Percentiles rank a stretch among this genome's conserved stretches.
phyloP scores from a whole-genome alignment of 2,888 invertebrate genomes.

The Auanema sp. region DNA sequence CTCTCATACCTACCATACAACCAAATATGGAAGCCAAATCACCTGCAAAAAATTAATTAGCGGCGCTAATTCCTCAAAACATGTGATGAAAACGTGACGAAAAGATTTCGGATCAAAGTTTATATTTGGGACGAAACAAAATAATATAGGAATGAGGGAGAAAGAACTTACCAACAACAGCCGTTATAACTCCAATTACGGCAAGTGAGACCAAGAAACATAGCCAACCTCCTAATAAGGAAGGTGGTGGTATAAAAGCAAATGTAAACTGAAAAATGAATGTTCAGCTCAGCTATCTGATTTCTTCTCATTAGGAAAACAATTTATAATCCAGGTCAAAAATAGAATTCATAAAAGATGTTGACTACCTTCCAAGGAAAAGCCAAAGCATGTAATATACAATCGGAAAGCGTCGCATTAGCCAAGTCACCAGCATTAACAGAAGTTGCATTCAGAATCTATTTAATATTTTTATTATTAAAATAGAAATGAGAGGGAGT shows the following conservation, averaged over 20 bases:
- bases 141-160: too few species aligned
- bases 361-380: conserved; percentile 45
- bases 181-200: conserved; percentile 71
- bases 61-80: too few species aligned
- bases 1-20: conserved; percentile 70
- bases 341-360: conserved; percentile 8
- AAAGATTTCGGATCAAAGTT: neutral
- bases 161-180: conserved; percentile 67
- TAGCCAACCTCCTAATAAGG: conserved; percentile 71
- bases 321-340: neutral
- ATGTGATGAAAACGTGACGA: neutral
- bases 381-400: conserved; percentile 69
- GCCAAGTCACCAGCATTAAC: conserved; percentile 72
- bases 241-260: conserved; percentile 70
- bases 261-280: conserved; percentile 64
- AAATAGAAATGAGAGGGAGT: neutral
- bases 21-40: conserved; percentile 71
- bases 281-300: too few species aligned
- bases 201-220: conserved; percentile 70
- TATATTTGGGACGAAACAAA: neutral
- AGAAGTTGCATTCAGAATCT: conserved; percentile 70
- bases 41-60: conserved; percentile 18
- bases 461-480: conserved; percentile 37
- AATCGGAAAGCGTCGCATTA: conserved; percentile 69
- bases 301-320: conserved; percentile 3